Base-by-base conservation (phyloP, 2,113 vertebrate species). In the Heteronetta atricapilla region DNA sequence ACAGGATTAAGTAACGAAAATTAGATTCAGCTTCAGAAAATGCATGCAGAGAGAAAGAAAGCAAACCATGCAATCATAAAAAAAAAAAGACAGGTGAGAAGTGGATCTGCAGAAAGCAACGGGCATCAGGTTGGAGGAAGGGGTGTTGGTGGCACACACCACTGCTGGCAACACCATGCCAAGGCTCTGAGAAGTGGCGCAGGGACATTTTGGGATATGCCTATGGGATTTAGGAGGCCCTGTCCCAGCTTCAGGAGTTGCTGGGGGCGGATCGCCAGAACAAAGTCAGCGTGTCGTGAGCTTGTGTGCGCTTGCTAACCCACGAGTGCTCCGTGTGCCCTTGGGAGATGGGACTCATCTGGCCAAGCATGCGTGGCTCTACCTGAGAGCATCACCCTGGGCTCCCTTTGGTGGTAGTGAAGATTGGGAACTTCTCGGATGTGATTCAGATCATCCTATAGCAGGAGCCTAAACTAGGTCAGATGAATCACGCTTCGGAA, bases 391-490 rank as follows among this genome's bases (percentile, higher is more conserved):
- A 2, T 75, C 69, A 33, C 25, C 46, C 0, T 9, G 25, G 48
- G 15, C n/a, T 88, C 38, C 60, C 34, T 82, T 89, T 62, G 70
- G 66, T 90, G 93, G 60, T 34, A 79, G 38, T 11, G 34, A 84
- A 72, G 86, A 94, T 86, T 0, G 3, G 60, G 88, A 95, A 93
- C 48, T 82, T 72, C 0, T 26, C 76, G 58, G 53, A 21, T 93
- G 70, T 40, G 29, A 92, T 40, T 84, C 66, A 92, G 53, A 89
- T 64, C 66, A 79, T 89, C 84, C 81, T 90, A 88, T 94, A 97
- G 83, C 48, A 75, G 62, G 26, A 97, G 48, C 33, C 56, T 84
- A 95, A 96, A 95, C 91, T 96, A 85, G 96, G 96, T 96, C 94
- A 96, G 93, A 93, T 74, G 0, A 93, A 92, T 95, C 83, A 94